Conservation (phyloP, 2,113 vertebrate species). For the Polypterus senegalus region DNA sequence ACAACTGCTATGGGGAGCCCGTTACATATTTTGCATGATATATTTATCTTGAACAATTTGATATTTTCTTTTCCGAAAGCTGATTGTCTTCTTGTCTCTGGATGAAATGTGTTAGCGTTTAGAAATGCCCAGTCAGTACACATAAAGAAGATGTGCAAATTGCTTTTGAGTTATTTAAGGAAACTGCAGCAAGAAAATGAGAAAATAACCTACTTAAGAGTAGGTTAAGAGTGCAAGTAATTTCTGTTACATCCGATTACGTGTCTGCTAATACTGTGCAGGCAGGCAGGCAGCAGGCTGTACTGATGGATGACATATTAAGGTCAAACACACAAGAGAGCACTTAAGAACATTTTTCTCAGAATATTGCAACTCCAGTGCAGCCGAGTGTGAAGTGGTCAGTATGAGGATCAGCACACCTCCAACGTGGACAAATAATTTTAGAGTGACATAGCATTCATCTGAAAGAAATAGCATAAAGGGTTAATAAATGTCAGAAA, state of each 20-base stretch:
- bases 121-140: neutral
- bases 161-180: slow-evolving; percentile 17
- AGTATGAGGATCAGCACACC: too few relatives aligned
- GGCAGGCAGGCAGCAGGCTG: slow-evolving; percentile 26
- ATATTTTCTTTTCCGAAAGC: too few relatives aligned
- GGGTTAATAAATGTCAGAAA: too few relatives aligned
- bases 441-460: too few relatives aligned
- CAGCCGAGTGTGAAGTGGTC: too few relatives aligned
- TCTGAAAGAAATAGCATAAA: too few relatives aligned
- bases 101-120: neutral
- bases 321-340: slow-evolving; percentile 28
- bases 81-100: too few relatives aligned
- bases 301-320: slow-evolving; percentile 35
- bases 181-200: slow-evolving; percentile 25
- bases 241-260: slow-evolving; percentile 47
- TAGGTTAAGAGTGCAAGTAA: slow-evolving; percentile 34
- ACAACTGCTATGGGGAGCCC: too few relatives aligned
- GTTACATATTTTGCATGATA: too few relatives aligned
- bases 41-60: too few relatives aligned
- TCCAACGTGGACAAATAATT: too few relatives aligned
- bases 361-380: slow-evolving; percentile 2
- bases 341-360: slow-evolving; percentile 8
- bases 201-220: slow-evolving; percentile 33
- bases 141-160: neutral
- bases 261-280: slow-evolving; percentile 36